phyloP scores from a whole-genome alignment of 2,888 invertebrate genomes.

The Andrena bicolor region DNA sequence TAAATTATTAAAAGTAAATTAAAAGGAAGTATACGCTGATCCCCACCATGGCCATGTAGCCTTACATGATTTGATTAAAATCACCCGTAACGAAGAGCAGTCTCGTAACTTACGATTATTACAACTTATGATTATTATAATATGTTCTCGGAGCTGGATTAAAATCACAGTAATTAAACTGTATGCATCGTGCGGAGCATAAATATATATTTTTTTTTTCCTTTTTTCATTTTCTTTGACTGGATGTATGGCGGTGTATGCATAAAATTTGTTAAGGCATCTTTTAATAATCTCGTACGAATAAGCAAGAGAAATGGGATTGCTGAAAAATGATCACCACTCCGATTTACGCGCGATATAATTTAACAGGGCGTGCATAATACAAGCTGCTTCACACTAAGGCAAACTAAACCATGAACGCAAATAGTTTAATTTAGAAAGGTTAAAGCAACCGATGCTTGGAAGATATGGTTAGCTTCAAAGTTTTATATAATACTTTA shows the following conservation, averaged over 20 bases:
- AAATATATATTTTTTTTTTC: conserved; percentile 5
- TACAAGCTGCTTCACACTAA: neutral
- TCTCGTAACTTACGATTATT: no score
- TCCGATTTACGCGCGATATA: conserved; percentile 11
- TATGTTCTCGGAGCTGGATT: no score
- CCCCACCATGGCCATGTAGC: no score
- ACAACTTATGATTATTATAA: no score
- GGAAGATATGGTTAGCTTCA: no score
- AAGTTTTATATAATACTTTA: no score
- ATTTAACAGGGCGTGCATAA: neutral
- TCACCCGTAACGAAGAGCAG: no score
- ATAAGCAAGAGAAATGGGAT: conserved; percentile 1
- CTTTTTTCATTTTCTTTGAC: neutral
- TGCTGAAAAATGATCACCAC: neutral
- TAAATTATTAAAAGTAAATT: no score
- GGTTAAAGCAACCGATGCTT: no score
- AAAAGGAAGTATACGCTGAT: no score
- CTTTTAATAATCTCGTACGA: neutral
- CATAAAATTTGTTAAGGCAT: conserved; percentile 1
- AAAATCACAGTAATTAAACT: neutral
- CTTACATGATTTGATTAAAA: no score
- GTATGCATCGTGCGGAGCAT: neutral
- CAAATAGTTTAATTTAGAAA: neutral
- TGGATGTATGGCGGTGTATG: neutral
- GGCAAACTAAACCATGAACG: neutral